Conservation (phyloP, 2,888 invertebrate species). For the Crocallis elinguaria region DNA sequence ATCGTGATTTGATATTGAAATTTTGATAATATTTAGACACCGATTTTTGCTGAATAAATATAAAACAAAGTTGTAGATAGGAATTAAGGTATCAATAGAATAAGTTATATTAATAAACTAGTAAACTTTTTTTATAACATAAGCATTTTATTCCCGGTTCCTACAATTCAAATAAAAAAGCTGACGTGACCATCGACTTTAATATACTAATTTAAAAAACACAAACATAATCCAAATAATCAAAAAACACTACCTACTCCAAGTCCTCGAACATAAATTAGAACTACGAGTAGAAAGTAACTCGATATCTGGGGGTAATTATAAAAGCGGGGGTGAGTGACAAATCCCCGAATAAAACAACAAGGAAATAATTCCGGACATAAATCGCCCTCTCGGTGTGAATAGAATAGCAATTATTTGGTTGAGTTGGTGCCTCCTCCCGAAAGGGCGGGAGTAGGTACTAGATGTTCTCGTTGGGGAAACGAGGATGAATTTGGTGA, state of each 20-base stretch:
- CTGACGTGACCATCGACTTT: no score
- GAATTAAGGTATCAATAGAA: no score
- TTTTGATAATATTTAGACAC: no score
- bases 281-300: slow-evolving; percentile 78
- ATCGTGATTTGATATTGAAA: no score
- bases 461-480: slow-evolving; percentile 34
- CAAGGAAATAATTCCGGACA: slow-evolving; percentile 83
- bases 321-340: slow-evolving; percentile 81
- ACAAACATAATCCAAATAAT: slow-evolving; percentile 57
- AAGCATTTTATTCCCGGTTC: no score
- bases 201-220: not conserved
- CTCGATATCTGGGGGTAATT: slow-evolving; percentile 78
- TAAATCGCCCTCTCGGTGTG: slow-evolving; percentile 82
- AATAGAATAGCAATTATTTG: slow-evolving; percentile 85
- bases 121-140: no score
- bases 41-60: no score
- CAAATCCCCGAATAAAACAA: slow-evolving; percentile 85
- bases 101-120: no score
- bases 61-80: no score
- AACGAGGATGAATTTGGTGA: slow-evolving; percentile 26
- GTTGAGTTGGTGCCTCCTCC: slow-evolving; percentile 73
- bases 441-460: slow-evolving; percentile 43
- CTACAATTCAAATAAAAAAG: no score
- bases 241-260: slow-evolving; percentile 10
- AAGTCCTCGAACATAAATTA: slow-evolving; percentile 67